Evolutionary conservation across 92 coral and sea anemone genomes (phyloP).

Genomic region (Montipora capitata): DNA sequence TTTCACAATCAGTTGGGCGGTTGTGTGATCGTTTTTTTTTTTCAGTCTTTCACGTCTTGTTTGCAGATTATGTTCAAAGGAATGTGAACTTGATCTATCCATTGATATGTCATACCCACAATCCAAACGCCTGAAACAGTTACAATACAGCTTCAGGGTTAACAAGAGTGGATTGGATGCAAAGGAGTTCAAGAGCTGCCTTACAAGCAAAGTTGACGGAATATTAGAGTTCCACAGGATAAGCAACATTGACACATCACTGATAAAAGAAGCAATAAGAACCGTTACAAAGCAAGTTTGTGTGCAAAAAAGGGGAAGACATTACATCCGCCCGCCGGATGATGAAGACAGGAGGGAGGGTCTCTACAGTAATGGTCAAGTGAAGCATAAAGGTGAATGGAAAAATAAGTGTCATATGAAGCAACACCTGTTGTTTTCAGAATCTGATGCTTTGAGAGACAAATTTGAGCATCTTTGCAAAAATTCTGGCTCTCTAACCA

Average conservation of each 20-base stretch:
- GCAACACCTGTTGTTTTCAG: not conserved
- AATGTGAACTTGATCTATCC: not conserved
- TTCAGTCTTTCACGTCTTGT: not conserved
- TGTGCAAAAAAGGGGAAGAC: not conserved
- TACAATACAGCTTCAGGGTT: not conserved
- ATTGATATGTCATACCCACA: not conserved
- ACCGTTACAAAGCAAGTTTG: not conserved
- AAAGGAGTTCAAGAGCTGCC: not conserved
- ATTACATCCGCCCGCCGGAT: not conserved
- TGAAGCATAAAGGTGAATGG: no score
- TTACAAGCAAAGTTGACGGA: constrained; percentile 7
- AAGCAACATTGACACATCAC: not conserved
- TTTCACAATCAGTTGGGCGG: no score
- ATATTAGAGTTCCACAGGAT: not conserved
- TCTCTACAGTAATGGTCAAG: no score
- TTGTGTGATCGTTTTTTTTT: not conserved
- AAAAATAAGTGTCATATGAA: not conserved
- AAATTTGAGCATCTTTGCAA: not conserved
- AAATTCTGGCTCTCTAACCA: not conserved
- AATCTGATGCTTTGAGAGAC: not conserved
- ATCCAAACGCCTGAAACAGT: not conserved
- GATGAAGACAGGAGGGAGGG: not conserved
- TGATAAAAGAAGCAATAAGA: not conserved
- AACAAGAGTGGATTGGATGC: not conserved
- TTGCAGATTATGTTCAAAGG: not conserved